Evolutionary conservation across 2,797 vertebrate genomes (phyloP).

Genomic region (Pampus argenteus): DNA sequence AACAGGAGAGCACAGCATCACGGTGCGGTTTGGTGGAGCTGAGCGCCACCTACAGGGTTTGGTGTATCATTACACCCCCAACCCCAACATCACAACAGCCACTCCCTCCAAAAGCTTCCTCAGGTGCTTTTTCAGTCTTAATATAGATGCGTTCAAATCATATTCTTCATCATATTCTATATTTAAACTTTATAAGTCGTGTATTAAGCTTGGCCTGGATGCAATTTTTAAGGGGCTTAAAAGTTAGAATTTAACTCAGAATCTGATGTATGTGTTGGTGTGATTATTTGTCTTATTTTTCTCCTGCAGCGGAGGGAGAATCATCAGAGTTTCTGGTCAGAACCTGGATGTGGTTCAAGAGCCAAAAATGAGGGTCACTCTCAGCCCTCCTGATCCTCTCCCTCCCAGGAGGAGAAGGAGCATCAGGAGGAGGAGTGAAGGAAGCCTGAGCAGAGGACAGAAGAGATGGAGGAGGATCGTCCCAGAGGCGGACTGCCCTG

Average conservation of each 20-base stretch:
- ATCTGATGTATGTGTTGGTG: not conserved
- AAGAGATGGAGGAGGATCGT: conserved; percentile 87
- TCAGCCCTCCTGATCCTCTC: conserved; percentile 84
- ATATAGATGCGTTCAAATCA: not conserved
- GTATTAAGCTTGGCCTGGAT: not conserved
- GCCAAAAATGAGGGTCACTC: conserved; percentile 92
- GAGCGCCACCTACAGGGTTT: conserved; percentile 86
- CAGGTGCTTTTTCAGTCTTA: conserved; percentile 81
- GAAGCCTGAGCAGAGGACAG: conserved; percentile 30
- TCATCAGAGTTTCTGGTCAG: conserved; percentile 90
- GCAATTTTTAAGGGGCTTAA: not conserved
- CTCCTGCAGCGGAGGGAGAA: conserved; percentile 90
- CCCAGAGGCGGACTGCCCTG: conserved; percentile 85
- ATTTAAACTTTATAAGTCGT: not conserved
- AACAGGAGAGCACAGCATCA: conserved; percentile 85
- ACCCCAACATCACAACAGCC: conserved; percentile 93
- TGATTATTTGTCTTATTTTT: no score
- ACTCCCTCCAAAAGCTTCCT: conserved; percentile 93
- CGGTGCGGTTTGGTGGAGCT: conserved; percentile 88
- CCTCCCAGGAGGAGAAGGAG: conserved; percentile 72
- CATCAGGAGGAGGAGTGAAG: conserved; percentile 33
- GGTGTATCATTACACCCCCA: conserved; percentile 90
- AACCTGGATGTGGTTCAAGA: conserved; percentile 95
- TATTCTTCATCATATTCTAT: not conserved
- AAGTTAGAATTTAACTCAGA: not conserved